Conservation (phyloP, 2,113 vertebrate genomes). For the Gopherus evgoodei region DNA sequence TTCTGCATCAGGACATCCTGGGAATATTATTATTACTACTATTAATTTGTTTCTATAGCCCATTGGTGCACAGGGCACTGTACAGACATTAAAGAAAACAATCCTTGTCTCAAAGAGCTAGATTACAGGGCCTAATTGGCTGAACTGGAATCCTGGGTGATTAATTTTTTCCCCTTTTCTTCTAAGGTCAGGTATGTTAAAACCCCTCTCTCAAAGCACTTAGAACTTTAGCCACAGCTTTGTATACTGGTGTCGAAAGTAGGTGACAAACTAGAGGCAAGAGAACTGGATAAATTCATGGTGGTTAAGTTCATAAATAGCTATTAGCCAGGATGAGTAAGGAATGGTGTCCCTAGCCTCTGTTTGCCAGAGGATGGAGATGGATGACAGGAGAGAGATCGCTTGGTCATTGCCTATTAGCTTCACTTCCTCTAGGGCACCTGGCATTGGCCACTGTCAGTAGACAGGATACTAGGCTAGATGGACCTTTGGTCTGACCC, state of each 20-base stretch:
- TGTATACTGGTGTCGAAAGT: not conserved
- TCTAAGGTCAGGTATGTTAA: not conserved
- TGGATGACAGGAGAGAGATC: no score
- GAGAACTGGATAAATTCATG: not conserved
- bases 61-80: accelerated
- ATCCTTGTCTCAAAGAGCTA: not conserved
- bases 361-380: no score
- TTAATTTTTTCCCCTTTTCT: not conserved
- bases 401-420: no score
- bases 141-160: not conserved
- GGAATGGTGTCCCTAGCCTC: no score
- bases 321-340: no score
- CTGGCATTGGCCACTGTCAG: no score
- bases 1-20: accelerated
- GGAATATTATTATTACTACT: accelerated
- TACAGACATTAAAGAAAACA: not conserved
- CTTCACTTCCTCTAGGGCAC: no score
- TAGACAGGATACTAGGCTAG: no score
- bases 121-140: not conserved
- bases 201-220: accelerated
- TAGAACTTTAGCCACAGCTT: not conserved
- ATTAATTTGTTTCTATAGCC: not conserved
- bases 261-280: not conserved
- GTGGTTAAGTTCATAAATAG: no score
- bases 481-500: no score